Conservation (phyloP, 2,888 invertebrate species). For the Cynaeus angustus region DNA sequence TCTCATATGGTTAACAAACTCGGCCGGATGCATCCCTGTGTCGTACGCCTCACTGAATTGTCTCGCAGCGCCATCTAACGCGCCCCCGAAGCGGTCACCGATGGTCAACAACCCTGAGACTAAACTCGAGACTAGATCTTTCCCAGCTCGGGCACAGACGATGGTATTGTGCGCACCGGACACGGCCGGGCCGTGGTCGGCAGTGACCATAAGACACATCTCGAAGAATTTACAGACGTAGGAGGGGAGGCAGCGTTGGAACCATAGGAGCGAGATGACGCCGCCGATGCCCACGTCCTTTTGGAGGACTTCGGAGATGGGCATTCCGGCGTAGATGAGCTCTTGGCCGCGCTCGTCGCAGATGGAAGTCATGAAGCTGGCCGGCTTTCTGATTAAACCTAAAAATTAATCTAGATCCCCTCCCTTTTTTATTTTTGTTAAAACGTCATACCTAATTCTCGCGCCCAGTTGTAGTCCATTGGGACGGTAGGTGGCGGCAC, state of each 20-base stretch:
- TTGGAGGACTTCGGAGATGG: slow-evolving; percentile 90
- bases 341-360: slow-evolving; percentile 99
- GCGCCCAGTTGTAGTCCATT: slow-evolving; percentile 99
- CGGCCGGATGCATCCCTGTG: slow-evolving; percentile 92
- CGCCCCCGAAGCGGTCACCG: slow-evolving; percentile 99
- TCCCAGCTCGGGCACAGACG: slow-evolving; percentile 98
- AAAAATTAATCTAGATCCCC: neutral
- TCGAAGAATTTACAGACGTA: slow-evolving; percentile 98
- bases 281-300: slow-evolving; percentile 98
- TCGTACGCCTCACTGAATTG: slow-evolving; percentile 99
- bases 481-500: slow-evolving; percentile 99
- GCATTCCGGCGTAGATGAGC: slow-evolving; percentile 93
- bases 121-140: slow-evolving; percentile 96
- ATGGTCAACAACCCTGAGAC: slow-evolving; percentile 98
- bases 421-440: too few relatives aligned
- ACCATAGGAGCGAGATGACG: slow-evolving; percentile 97
- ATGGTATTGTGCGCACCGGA: slow-evolving; percentile 99
- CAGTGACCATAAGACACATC: slow-evolving; percentile 98
- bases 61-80: slow-evolving; percentile 96
- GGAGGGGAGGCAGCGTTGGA: slow-evolving; percentile 95
- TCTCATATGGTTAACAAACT: slow-evolving; percentile 98
- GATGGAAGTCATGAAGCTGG: slow-evolving; percentile 99
- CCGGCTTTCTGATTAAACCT: slow-evolving; percentile 94
- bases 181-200: slow-evolving; percentile 99
- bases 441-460: slow-evolving; percentile 94